These are phyloP conservation scores for Spinus olivaceus DNA, from an alignment of 2,797 vertebrate genomes.

Conservation along the genomic window DNA sequence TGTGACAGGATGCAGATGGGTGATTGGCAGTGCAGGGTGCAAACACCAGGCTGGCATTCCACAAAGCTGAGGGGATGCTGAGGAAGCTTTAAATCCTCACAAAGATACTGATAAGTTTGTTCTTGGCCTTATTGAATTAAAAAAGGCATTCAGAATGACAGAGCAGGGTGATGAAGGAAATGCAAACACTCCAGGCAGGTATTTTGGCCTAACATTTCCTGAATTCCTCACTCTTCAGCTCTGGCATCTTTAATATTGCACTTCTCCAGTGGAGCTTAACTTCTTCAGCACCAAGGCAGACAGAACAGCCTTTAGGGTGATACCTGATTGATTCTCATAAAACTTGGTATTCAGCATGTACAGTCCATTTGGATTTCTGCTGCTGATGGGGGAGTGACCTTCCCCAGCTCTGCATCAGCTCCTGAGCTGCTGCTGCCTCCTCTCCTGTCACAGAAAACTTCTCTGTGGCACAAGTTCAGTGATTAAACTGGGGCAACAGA, in stretches of 20 bases:
- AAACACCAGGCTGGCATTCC: constrained; percentile 20
- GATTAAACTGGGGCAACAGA: background rate
- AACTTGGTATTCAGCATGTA: background rate
- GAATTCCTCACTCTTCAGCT: background rate
- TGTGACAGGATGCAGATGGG: background rate
- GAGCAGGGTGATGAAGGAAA: background rate
- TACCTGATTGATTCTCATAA: background rate
- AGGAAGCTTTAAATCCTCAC: background rate
- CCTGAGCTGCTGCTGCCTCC: background rate
- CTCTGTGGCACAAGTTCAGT: background rate
- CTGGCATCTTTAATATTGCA: background rate
- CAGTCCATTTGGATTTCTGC: background rate
- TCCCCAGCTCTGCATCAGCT: background rate
- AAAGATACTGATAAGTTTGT: background rate
- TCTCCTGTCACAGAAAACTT: background rate
- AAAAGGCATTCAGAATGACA: background rate
- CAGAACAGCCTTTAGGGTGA: background rate
- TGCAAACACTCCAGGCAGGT: background rate
- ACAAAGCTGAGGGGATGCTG: background rate
- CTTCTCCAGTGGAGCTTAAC: background rate
- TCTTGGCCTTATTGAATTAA: background rate
- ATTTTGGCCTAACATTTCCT: background rate
- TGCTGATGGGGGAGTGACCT: background rate
- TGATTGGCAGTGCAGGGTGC: background rate
- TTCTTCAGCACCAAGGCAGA: background rate